These are phyloP conservation scores for Oryzias celebensis DNA, from an alignment of 2,113 vertebrate species.

Conservation along the genomic window DNA sequence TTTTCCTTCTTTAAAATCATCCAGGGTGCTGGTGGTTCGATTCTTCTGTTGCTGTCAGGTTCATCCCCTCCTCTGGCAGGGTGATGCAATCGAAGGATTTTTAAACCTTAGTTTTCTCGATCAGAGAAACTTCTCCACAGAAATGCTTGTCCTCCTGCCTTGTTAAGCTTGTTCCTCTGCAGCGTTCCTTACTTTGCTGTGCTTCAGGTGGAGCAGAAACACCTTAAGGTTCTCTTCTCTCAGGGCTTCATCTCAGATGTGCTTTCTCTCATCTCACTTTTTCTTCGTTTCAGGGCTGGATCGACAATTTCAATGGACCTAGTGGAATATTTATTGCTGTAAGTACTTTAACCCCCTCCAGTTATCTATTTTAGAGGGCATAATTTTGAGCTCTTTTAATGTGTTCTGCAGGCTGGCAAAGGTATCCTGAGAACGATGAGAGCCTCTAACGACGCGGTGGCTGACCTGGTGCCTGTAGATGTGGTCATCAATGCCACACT, in stretches of 20 bases:
- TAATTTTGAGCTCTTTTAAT: not conserved
- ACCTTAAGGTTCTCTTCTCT: not conserved
- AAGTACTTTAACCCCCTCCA: conserved; percentile 64
- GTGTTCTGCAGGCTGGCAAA: conserved; percentile 89
- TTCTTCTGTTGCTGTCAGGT: no score
- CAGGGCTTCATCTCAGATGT: not conserved
- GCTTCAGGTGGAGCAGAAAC: no score
- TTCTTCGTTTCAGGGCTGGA: conserved; percentile 86
- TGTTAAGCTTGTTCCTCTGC: no score
- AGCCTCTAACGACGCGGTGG: conserved; percentile 91
- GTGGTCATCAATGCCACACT: conserved; percentile 92
- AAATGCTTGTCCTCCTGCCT: no score
- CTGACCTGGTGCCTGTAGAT: conserved; percentile 95
- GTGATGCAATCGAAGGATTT: no score
- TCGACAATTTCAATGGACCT: conserved; percentile 98
- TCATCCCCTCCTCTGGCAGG: no score
- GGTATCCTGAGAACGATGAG: conserved; percentile 98
- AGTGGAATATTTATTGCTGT: conserved; percentile 98
- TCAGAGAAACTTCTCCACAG: no score
- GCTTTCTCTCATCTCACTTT: not conserved
- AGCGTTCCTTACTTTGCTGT: no score
- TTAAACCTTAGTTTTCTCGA: no score
- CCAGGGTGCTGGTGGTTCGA: no score
- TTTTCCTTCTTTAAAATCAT: no score
- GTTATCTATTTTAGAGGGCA: no score